Percentiles rank a stretch among this genome's conserved stretches.
Evolutionary conservation across 2,888 invertebrate genomes (phyloP).

Genomic region (Priocnemis perturbator): DNA sequence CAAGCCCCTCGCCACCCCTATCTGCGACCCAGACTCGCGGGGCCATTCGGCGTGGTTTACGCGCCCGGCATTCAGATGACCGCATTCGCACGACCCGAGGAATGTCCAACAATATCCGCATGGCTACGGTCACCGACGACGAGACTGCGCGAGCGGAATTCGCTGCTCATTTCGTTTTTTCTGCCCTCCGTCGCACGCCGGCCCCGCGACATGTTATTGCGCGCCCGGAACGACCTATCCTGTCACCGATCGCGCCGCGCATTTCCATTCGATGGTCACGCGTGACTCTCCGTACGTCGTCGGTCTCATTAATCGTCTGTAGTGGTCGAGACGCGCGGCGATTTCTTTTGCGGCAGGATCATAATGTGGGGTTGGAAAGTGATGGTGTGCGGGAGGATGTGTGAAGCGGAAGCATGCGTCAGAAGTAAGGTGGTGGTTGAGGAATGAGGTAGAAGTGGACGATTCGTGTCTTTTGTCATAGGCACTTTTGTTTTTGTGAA

Average conservation of each 20-base stretch:
- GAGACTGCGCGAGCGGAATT: constrained; percentile 50
- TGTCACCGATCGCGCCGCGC: not conserved
- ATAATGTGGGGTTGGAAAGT: too few species aligned
- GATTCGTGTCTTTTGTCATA: too few species aligned
- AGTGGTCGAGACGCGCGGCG: too few species aligned
- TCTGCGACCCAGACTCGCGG: constrained; percentile 58
- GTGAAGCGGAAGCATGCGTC: too few species aligned
- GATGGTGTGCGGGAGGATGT: too few species aligned
- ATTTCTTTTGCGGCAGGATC: too few species aligned
- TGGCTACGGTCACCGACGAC: constrained; percentile 61
- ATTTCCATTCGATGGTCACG: not conserved
- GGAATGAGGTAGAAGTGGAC: too few species aligned
- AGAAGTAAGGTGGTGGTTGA: too few species aligned
- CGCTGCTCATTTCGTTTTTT: constrained; percentile 54
- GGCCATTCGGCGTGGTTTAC: constrained; percentile 73
- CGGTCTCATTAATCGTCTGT: too few species aligned
- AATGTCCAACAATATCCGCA: constrained; percentile 72
- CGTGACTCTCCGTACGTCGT: not conserved
- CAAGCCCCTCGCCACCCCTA: constrained; percentile 35
- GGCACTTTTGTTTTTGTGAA: too few species aligned
- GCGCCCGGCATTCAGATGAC: constrained; percentile 73
- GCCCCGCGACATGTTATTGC: constrained; percentile 47
- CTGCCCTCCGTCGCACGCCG: constrained; percentile 38
- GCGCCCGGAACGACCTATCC: constrained; percentile 11
- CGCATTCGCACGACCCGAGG: constrained; percentile 72